Evolutionary conservation across 2,888 invertebrate genomes (phyloP).

Genomic region (Amblyteles armatorius): DNA sequence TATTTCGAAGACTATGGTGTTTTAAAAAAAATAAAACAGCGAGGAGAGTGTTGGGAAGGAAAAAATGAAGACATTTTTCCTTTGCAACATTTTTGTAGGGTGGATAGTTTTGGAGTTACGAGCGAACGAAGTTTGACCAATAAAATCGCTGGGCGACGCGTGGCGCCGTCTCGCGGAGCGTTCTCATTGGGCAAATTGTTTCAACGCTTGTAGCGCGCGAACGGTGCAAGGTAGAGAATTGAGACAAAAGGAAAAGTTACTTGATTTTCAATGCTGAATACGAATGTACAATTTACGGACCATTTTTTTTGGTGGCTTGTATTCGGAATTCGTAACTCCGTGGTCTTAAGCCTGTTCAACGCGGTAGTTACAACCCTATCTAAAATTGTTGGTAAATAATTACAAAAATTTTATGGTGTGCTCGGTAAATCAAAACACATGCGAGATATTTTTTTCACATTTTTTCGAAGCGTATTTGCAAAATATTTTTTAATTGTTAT

Average conservation of each 20-base stretch:
- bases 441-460: too few relatives aligned
- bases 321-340: background rate
- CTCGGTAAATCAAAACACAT: background rate
- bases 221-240: background rate
- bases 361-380: background rate
- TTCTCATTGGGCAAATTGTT: background rate
- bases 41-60: background rate
- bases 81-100: too few relatives aligned
- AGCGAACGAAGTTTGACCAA: background rate
- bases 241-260: background rate
- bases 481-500: background rate
- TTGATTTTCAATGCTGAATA: background rate
- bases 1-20: too few relatives aligned
- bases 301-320: background rate
- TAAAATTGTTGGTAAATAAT: background rate
- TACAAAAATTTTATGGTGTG: background rate
- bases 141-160: background rate
- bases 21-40: background rate
- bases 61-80: background rate
- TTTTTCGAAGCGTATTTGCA: too few relatives aligned
- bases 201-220: background rate
- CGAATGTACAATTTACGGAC: background rate
- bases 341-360: background rate
- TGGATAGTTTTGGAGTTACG: too few relatives aligned
- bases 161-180: slow-evolving; percentile 1